Conservation (phyloP, 2,113 vertebrate genomes). For the Rhinolophus sinicus region DNA sequence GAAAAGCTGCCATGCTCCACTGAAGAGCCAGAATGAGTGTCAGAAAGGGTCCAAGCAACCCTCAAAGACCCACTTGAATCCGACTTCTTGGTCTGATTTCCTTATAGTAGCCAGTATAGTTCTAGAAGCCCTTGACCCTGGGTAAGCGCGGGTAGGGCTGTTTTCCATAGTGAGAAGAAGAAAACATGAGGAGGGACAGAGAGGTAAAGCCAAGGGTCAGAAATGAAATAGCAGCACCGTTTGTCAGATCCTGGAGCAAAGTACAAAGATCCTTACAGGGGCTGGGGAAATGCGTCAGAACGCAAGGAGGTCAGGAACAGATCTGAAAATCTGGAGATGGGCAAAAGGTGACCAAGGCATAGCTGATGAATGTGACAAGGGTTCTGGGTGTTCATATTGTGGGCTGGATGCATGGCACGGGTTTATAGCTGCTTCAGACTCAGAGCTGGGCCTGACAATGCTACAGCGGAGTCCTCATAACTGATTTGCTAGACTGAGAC, state of each 20-base stretch:
- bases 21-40: neutral
- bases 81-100: neutral
- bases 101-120: neutral
- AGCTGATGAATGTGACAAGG: neutral
- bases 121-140: neutral
- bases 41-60: neutral
- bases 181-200: neutral
- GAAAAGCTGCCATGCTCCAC: neutral
- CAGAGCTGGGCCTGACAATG: neutral
- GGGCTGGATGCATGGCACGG: too few relatives aligned
- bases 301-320: neutral
- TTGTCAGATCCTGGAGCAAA: neutral
- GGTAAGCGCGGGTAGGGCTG: neutral
- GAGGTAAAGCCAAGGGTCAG: neutral
- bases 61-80: neutral
- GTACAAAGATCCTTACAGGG: neutral
- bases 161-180: neutral
- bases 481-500: neutral
- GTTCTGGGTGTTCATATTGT: neutral
- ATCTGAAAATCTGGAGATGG: neutral
- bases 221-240: neutral
- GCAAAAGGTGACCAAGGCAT: neutral
- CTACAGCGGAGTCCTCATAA: neutral
- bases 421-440: neutral
- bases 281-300: neutral